Percentiles rank a stretch among this genome's conserved stretches.
Evolutionary conservation across 2,113 vertebrate genomes (phyloP).

Genomic region (Uria aalge): DNA sequence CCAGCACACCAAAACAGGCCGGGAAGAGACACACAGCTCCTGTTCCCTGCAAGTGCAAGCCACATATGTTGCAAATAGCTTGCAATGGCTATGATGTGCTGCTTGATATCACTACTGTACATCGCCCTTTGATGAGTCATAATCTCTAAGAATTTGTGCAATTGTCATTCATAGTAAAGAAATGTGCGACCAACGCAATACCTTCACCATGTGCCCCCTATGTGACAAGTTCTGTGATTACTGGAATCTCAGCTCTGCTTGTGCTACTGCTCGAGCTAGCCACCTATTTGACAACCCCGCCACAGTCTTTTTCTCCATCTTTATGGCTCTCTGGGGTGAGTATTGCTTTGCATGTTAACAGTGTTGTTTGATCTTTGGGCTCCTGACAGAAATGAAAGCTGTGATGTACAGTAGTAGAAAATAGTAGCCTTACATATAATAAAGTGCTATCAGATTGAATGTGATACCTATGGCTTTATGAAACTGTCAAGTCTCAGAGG

Average conservation of each 20-base stretch:
- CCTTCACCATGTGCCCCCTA: slow-evolving; percentile 97
- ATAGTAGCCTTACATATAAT: background rate
- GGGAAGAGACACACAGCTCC: background rate
- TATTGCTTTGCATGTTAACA: background rate
- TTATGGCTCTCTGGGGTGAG: slow-evolving; percentile 99
- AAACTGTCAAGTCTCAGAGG: background rate
- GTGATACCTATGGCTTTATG: background rate
- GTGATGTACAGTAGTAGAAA: background rate
- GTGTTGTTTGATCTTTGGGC: background rate
- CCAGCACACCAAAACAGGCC: background rate
- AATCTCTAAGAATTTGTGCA: background rate
- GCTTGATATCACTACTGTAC: background rate
- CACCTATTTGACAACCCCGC: slow-evolving; percentile 98
- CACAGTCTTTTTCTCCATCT: slow-evolving; percentile 95
- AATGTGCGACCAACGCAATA: slow-evolving; percentile 89
- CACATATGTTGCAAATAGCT: background rate
- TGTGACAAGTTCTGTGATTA: slow-evolving; percentile 94
- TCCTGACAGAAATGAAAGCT: background rate
- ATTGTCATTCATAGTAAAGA: slow-evolving; percentile 80
- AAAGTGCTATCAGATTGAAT: background rate
- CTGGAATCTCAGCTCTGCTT: slow-evolving; percentile 95
- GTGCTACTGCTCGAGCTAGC: slow-evolving; percentile 88
- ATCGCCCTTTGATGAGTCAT: background rate
- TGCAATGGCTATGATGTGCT: background rate
- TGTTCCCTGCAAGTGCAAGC: background rate